phyloP scores from a whole-genome alignment of 2,113 vertebrate species.

The Chelonoidis abingdonii region DNA sequence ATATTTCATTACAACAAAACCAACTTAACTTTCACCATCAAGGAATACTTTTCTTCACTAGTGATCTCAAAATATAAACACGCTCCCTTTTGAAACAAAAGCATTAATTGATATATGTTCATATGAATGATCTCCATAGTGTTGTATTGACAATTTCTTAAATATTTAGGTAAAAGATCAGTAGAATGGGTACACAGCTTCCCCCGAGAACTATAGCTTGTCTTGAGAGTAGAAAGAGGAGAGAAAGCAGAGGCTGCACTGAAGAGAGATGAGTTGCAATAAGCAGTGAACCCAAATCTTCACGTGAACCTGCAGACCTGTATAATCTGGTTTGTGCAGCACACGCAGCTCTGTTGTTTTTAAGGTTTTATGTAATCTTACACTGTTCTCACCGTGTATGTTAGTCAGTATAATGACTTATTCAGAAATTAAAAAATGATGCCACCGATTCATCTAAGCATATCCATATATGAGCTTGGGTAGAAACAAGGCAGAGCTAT shows the following conservation, averaged over 20 bases:
- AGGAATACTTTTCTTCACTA: not conserved
- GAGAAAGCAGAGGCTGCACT: not conserved
- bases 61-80: not conserved
- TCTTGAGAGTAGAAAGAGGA: not conserved
- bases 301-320: accelerated
- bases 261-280: not conserved
- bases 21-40: not conserved
- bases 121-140: not conserved
- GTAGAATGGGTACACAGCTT: not conserved
- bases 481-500: not conserved
- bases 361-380: not conserved
- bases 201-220: not conserved
- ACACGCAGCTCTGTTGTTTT: not conserved
- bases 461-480: not conserved
- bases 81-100: not conserved
- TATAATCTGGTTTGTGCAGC: not conserved
- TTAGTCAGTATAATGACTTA: not conserved
- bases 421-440: not conserved
- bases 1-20: not conserved
- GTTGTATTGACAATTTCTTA: not conserved
- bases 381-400: not conserved
- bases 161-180: not conserved
- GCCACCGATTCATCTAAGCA: not conserved
- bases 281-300: not conserved
- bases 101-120: not conserved